A percentile compares a stretch with the other conserved stretches of the same genome.
These are phyloP conservation scores for Thamnaconus septentrionalis DNA, from an alignment of 2,113 vertebrate species.

Conservation along the genomic window DNA sequence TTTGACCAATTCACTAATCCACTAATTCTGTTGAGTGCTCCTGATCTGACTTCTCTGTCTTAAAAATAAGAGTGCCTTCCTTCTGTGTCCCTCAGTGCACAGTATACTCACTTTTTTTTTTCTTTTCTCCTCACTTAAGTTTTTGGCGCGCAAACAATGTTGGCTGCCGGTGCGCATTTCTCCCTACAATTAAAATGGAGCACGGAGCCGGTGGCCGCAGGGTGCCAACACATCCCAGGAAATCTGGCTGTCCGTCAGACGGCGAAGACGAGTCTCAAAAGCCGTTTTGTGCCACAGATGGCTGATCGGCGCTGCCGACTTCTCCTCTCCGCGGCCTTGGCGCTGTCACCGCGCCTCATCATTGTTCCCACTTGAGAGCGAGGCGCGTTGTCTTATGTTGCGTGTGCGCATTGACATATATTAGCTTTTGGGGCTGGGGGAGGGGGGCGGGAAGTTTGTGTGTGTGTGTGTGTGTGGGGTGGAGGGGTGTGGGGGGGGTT, in stretches of 20 bases:
- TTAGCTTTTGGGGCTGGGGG: slow-evolving; percentile 16
- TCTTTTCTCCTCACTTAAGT: slow-evolving; percentile 1
- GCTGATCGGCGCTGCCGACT: slow-evolving; percentile 76
- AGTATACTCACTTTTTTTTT: slow-evolving; percentile 6
- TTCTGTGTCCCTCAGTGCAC: not conserved
- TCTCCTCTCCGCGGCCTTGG: slow-evolving; percentile 56
- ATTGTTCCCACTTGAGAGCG: slow-evolving; percentile 50
- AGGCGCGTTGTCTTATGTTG: slow-evolving; percentile 25
- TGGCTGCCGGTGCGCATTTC: slow-evolving; percentile 48
- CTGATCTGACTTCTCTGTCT: not conserved
- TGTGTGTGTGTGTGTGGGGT: slow-evolving; percentile 18
- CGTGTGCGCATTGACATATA: not conserved
- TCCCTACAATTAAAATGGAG: slow-evolving; percentile 62
- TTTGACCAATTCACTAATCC: no score
- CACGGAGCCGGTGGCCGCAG: slow-evolving; percentile 38
- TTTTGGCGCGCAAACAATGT: slow-evolving; percentile 32
- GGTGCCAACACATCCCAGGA: slow-evolving; percentile 65
- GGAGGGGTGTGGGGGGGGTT: not conserved
- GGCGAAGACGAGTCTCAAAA: slow-evolving; percentile 59
- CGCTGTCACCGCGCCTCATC: slow-evolving; percentile 52
- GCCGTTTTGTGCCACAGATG: slow-evolving; percentile 78
- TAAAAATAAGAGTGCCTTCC: not conserved
- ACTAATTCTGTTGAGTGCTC: no score
- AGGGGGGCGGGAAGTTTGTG: slow-evolving; percentile 20
- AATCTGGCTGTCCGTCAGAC: slow-evolving; percentile 69